Conservation (phyloP, 1,140 invertebrate species). For the Danaus melanippus region DNA sequence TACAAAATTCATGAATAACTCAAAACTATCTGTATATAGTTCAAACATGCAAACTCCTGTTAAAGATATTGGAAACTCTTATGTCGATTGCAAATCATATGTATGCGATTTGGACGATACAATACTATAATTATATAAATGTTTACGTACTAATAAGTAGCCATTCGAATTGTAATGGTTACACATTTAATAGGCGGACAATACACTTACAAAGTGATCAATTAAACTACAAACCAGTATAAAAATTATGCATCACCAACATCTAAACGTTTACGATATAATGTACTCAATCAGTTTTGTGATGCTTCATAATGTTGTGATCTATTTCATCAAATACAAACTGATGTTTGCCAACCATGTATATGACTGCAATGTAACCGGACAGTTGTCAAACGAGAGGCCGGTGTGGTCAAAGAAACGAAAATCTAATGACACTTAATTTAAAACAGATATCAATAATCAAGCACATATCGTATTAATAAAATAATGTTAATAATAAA, state of each 20-base stretch:
- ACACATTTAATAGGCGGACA: constrained; percentile 69
- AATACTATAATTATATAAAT: constrained; percentile 52
- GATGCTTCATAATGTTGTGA: no score
- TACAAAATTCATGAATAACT: no score
- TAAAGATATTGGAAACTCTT: constrained; percentile 20
- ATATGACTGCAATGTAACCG: constrained; percentile 1
- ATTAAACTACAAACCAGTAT: constrained; percentile 68
- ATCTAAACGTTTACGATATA: constrained; percentile 46
- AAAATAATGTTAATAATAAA: no score
- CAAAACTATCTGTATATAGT: no score
- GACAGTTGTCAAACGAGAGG: constrained; percentile 21
- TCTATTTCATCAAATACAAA: no score
- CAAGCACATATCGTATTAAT: no score
- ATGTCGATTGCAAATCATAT: constrained; percentile 35
- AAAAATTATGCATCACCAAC: constrained; percentile 64
- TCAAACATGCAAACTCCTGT: no score
- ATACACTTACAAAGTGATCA: constrained; percentile 69
- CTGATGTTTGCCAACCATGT: no score
- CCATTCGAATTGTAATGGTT: constrained; percentile 64
- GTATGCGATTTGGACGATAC: constrained; percentile 48
- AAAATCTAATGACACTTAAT: not conserved
- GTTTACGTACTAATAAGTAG: constrained; percentile 66
- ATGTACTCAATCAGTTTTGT: constrained; percentile 28
- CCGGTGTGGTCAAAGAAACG: constrained; percentile 14
- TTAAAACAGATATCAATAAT: no score